phyloP scores from a whole-genome alignment of 2,888 invertebrate species.

The Spodoptera littoralis region DNA sequence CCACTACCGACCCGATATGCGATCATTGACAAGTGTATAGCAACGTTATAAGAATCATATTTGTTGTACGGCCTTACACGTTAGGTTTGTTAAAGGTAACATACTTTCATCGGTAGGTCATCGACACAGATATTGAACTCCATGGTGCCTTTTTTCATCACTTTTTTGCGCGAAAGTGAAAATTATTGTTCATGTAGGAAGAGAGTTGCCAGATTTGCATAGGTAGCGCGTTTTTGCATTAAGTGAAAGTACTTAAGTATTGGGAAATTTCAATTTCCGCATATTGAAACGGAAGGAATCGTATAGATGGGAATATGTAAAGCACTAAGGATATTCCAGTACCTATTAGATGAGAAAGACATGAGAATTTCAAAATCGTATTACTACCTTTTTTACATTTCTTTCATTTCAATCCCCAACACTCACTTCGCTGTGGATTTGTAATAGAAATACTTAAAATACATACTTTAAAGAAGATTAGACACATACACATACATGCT shows the following conservation, averaged over 20 bases:
- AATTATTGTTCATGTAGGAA: conserved; percentile 60
- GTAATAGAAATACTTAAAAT: too few species aligned
- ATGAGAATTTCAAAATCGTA: too few species aligned
- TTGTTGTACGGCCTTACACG: conserved; percentile 42
- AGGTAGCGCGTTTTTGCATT: conserved; percentile 41
- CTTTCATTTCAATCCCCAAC: too few species aligned
- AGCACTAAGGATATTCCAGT: too few species aligned
- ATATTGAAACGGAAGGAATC: conserved; percentile 15
- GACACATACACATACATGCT: too few species aligned
- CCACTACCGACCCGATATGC: conserved; percentile 38
- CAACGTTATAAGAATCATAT: conserved; percentile 62
- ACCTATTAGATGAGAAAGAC: too few species aligned
- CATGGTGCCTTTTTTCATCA: conserved; percentile 63
- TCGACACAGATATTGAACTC: conserved; percentile 69
- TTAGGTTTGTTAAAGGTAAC: conserved; percentile 55
- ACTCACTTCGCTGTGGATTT: too few species aligned
- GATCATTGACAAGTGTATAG: conserved; percentile 52
- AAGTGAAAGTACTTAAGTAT: conserved; percentile 60
- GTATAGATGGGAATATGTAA: conserved; percentile 23
- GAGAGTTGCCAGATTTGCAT: conserved; percentile 48
- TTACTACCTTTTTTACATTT: too few species aligned
- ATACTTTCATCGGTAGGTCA: conserved; percentile 73
- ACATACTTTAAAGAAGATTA: too few species aligned
- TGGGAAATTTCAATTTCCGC: conserved; percentile 43
- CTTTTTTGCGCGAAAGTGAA: conserved; percentile 75